A percentile compares a stretch with the other conserved stretches of the same genome.
phyloP scores from a whole-genome alignment of 1,140 invertebrate species.

The Scaptomyza pallida region DNA sequence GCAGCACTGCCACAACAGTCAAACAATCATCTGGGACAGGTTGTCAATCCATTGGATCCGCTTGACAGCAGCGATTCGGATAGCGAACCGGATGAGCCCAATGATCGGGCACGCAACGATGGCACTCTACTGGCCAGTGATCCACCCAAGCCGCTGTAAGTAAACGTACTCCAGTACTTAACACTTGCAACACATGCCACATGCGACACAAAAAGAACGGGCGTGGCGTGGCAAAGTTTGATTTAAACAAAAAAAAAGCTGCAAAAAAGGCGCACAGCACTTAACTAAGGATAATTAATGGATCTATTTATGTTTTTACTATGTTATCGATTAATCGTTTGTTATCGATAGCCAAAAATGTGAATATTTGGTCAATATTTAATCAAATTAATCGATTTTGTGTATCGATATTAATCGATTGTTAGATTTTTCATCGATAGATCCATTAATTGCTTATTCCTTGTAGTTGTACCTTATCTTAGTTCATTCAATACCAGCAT shows the following conservation, averaged over 20 bases:
- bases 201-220: conserved; percentile 43
- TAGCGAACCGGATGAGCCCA: conserved; percentile 88
- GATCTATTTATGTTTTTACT: conserved; percentile 1
- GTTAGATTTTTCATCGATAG: too few relatives aligned
- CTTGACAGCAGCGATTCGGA: conserved; percentile 88
- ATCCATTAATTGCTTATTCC: not conserved
- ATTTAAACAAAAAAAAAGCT: conserved; percentile 5
- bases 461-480: not conserved
- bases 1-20: conserved; percentile 67
- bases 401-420: not conserved
- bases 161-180: conserved; percentile 63
- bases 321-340: too few relatives aligned
- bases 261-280: conserved; percentile 29
- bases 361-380: too few relatives aligned
- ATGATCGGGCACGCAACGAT: conserved; percentile 91
- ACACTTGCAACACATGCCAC: not conserved
- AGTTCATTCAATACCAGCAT: conserved; percentile 36
- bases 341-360: too few relatives aligned
- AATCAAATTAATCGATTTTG: not conserved
- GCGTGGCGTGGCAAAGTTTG: conserved; percentile 58
- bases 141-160: conserved; percentile 98
- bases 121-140: conserved; percentile 97
- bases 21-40: conserved; percentile 80
- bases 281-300: not conserved
- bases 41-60: conserved; percentile 85